A percentile compares a stretch with the other conserved stretches of the same genome.
These are phyloP conservation scores for Phorcus lineatus DNA, from an alignment of 2,888 invertebrate genomes.

Conservation along the genomic window DNA sequence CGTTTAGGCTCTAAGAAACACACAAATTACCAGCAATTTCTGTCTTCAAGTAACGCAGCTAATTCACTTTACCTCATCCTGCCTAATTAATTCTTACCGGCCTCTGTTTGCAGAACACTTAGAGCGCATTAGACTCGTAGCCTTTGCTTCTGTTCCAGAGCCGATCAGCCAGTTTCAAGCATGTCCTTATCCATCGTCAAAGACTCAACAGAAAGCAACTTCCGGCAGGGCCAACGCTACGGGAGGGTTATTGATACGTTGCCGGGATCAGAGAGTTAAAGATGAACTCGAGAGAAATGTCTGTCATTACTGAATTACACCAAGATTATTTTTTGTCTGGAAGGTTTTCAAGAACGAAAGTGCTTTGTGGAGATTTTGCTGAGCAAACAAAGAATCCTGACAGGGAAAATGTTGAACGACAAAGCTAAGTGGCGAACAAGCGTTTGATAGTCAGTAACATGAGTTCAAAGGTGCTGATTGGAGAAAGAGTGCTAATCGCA, in stretches of 20 bases:
- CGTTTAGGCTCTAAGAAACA: not conserved
- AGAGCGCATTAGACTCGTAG: not conserved
- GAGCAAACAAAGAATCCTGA: not conserved
- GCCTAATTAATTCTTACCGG: conserved; percentile 2
- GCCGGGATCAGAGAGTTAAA: not conserved
- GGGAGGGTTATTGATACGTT: not conserved
- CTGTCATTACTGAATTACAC: not conserved
- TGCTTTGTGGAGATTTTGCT: not conserved
- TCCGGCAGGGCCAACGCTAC: not conserved
- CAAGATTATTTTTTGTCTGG: not conserved
- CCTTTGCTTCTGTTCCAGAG: not conserved
- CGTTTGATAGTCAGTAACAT: not conserved
- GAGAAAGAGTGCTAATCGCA: too few relatives aligned
- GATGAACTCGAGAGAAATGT: not conserved
- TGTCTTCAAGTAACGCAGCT: not conserved
- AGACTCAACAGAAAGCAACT: not conserved
- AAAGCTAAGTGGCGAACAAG: not conserved
- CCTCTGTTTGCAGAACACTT: conserved; percentile 1
- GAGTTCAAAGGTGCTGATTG: not conserved
- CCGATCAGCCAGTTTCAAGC: not conserved
- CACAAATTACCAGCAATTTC: conserved; percentile 3
- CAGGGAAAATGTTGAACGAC: not conserved
- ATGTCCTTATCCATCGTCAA: not conserved
- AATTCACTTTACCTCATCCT: not conserved
- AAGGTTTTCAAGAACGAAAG: not conserved